Evolutionary conservation across 2,888 invertebrate species (phyloP).

Genomic region (Melolontha melolontha): DNA sequence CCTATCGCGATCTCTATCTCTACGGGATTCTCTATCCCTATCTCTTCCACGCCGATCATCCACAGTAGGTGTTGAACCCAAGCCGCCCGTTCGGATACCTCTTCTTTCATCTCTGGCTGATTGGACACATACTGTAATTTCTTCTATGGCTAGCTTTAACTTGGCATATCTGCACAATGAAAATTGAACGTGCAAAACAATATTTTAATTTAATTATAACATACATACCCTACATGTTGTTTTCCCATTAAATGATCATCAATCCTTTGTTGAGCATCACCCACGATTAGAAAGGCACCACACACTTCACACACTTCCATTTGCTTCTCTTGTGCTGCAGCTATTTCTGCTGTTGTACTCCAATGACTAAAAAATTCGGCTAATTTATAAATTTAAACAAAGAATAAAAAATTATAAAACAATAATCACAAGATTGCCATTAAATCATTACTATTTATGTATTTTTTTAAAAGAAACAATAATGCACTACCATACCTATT

Average conservation of each 20-base stretch:
- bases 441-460: slow-evolving; percentile 25
- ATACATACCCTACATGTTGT: slow-evolving; percentile 92
- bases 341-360: slow-evolving; percentile 84
- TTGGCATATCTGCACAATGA: slow-evolving; percentile 70
- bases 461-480: not conserved
- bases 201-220: not conserved
- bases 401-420: not conserved
- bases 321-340: slow-evolving; percentile 93
- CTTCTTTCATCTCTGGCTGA: slow-evolving; percentile 69
- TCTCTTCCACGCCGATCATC: slow-evolving; percentile 47
- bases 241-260: slow-evolving; percentile 99
- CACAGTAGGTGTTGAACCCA: slow-evolving; percentile 52
- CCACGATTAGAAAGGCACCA: slow-evolving; percentile 98
- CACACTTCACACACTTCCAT: slow-evolving; percentile 99
- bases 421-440: slow-evolving; percentile 12
- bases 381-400: too few species aligned
- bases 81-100: slow-evolving; percentile 53
- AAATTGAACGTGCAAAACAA: slow-evolving; percentile 40
- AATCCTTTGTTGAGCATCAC: slow-evolving; percentile 97
- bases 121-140: slow-evolving; percentile 73
- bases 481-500: slow-evolving; percentile 68
- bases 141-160: slow-evolving; percentile 77
- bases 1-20: slow-evolving; percentile 49
- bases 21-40: slow-evolving; percentile 36
- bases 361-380: slow-evolving; percentile 67